Evolutionary conservation across 1,140 invertebrate genomes (phyloP).

Genomic region (Hycleus phaleratus): DNA sequence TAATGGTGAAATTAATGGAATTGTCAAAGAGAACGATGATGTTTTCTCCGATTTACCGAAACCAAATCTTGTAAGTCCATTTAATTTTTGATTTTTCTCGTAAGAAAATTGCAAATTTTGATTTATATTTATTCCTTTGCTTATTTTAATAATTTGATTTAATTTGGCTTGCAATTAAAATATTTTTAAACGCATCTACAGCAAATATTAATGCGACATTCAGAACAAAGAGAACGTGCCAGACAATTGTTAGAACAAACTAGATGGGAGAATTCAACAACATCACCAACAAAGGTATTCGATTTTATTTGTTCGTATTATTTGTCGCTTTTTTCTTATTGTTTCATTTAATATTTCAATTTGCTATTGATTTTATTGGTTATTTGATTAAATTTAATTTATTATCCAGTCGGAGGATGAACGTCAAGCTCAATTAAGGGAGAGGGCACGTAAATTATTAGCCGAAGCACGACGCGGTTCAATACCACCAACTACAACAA

Average conservation of each 20-base stretch:
- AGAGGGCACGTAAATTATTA: constrained; percentile 81
- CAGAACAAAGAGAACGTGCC: constrained; percentile 83
- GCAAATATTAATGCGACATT: constrained; percentile 68
- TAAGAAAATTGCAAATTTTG: too few relatives aligned
- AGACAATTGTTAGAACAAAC: constrained; percentile 83
- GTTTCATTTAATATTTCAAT: too few relatives aligned
- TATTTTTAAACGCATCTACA: constrained; percentile 41
- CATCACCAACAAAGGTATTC: constrained; percentile 33
- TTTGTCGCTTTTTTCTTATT: not conserved
- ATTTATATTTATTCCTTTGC: not conserved
- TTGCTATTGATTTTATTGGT: too few relatives aligned
- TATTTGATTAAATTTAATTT: not conserved
- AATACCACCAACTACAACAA: constrained; percentile 21
- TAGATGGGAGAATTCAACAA: constrained; percentile 51
- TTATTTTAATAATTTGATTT: not conserved
- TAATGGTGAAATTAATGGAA: constrained; percentile 26
- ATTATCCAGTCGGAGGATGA: constrained; percentile 62
- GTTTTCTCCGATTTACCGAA: constrained; percentile 41
- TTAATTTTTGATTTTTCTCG: constrained; percentile 6
- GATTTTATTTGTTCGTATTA: constrained; percentile 7
- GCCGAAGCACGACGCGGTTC: constrained; percentile 71
- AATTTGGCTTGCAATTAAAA: constrained; percentile 35
- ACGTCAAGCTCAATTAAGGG: constrained; percentile 72
- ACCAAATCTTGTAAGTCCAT: constrained; percentile 37
- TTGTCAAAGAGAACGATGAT: constrained; percentile 20